phyloP scores from a whole-genome alignment of 2,797 vertebrate genomes.

The Diceros bicornis region DNA sequence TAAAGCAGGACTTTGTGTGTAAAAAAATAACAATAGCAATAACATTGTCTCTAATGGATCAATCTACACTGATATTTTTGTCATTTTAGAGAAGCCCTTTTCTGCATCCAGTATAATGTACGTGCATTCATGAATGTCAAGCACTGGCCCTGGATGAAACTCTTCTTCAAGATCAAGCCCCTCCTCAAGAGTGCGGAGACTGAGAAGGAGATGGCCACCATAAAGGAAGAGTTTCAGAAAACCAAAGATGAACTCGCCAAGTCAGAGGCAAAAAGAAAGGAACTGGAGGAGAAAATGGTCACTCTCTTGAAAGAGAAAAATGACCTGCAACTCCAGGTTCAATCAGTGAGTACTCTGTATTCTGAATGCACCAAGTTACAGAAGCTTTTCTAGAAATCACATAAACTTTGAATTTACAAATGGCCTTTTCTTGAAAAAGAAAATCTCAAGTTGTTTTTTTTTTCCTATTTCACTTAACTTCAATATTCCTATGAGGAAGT shows the following conservation, averaged over 20 bases:
- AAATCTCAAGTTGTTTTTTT: not conserved
- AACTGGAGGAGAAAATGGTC: constrained; percentile 93
- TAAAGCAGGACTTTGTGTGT: not conserved
- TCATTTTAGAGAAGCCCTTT: constrained; percentile 89
- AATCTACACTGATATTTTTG: not conserved
- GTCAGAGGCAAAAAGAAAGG: constrained; percentile 91
- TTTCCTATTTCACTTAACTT: constrained; percentile 16
- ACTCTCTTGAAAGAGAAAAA: constrained; percentile 92
- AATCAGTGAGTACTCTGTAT: constrained; percentile 88
- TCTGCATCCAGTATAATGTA: constrained; percentile 92
- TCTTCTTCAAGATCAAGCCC: constrained; percentile 96
- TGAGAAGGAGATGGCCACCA: constrained; percentile 94
- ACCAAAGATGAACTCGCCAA: constrained; percentile 92
- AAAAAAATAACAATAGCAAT: not conserved
- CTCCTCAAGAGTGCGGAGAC: constrained; percentile 94
- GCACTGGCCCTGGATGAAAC: constrained; percentile 96
- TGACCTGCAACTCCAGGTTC: constrained; percentile 93
- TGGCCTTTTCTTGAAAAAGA: not conserved
- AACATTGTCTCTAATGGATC: not conserved
- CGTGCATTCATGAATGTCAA: constrained; percentile 94
- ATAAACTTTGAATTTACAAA: not conserved
- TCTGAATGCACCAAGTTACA: not conserved
- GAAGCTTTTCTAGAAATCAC: not conserved
- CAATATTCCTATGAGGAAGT: not conserved
- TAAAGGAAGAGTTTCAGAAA: constrained; percentile 94